Conservation (phyloP, 1,140 invertebrate genomes). For the Drosophila littoralis region DNA sequence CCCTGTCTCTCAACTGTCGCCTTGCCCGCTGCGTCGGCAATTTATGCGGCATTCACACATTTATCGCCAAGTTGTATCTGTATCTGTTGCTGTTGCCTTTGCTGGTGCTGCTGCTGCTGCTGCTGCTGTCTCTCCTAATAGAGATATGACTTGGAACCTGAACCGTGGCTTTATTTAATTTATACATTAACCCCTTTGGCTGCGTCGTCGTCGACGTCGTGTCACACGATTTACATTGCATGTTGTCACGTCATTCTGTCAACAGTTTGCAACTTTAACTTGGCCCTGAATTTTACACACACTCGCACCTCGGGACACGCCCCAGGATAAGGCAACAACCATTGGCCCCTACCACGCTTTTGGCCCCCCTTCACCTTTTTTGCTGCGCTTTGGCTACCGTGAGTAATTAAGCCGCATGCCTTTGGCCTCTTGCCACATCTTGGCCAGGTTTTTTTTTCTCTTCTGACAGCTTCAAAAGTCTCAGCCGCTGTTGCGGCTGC, state of each 20-base stretch:
- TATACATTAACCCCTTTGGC: conserved; percentile 76
- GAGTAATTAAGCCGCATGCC: conserved; percentile 78
- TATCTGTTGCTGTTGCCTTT: conserved; percentile 22
- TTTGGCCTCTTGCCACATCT: conserved; percentile 20
- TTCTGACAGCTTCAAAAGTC: conserved; percentile 56
- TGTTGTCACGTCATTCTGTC: conserved; percentile 82
- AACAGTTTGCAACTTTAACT: conserved; percentile 53
- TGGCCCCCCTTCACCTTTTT: conserved; percentile 4
- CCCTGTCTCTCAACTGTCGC: conserved; percentile 10
- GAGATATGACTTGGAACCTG: conserved; percentile 57
- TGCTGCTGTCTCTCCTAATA: conserved; percentile 48
- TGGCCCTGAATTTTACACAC: conserved; percentile 43
- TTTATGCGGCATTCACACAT: conserved; percentile 42
- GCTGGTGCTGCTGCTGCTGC: neutral
- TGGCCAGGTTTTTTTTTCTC: neutral
- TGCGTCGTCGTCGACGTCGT: conserved; percentile 46
- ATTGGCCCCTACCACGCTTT: neutral
- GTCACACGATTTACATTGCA: conserved; percentile 81
- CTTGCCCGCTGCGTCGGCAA: conserved; percentile 38
- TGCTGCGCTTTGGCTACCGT: conserved; percentile 53
- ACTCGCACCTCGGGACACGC: conserved; percentile 29
- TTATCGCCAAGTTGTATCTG: conserved; percentile 48
- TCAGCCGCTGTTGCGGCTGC: conserved; percentile 11
- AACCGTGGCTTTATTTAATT: conserved; percentile 67
- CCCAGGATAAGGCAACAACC: conserved; percentile 14